Conservation (phyloP, 1,140 invertebrate species). For the Scaptodrosophila lebanonensis region DNA sequence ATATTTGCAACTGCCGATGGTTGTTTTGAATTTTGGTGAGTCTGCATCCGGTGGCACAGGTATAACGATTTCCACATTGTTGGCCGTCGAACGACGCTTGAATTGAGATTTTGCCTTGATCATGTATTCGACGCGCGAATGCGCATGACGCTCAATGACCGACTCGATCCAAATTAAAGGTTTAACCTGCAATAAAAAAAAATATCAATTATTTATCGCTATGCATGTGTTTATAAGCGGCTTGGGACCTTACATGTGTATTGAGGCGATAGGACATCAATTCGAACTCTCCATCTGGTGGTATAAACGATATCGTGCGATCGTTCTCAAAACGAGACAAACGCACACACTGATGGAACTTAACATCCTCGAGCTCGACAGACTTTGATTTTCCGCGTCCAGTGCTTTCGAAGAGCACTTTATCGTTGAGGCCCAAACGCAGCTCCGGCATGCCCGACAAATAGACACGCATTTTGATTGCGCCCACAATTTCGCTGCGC, state of each 20-base stretch:
- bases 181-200: constrained; percentile 83
- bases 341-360: constrained; percentile 99
- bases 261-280: constrained; percentile 99
- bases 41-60: constrained; percentile 99
- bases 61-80: constrained; percentile 99
- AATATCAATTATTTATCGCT: constrained; percentile 2
- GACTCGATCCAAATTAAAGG: constrained; percentile 99
- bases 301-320: constrained; percentile 98
- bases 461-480: constrained; percentile 99
- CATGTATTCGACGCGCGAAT: constrained; percentile 99
- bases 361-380: constrained; percentile 99
- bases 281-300: constrained; percentile 99
- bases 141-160: constrained; percentile 98
- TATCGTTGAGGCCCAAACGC: constrained; percentile 98
- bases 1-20: constrained; percentile 98
- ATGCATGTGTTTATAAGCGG: background rate
- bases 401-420: constrained; percentile 98
- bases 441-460: constrained; percentile 99
- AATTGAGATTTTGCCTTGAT: constrained; percentile 99
- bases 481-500: constrained; percentile 98
- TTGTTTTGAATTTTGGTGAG: constrained; percentile 99
- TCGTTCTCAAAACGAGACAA: constrained; percentile 99
- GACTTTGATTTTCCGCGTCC: constrained; percentile 99
- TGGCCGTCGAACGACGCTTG: constrained; percentile 97
- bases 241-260: constrained; percentile 86